phyloP scores from a whole-genome alignment of 2,797 vertebrate genomes.

The Chaenodraco wilsoni region DNA sequence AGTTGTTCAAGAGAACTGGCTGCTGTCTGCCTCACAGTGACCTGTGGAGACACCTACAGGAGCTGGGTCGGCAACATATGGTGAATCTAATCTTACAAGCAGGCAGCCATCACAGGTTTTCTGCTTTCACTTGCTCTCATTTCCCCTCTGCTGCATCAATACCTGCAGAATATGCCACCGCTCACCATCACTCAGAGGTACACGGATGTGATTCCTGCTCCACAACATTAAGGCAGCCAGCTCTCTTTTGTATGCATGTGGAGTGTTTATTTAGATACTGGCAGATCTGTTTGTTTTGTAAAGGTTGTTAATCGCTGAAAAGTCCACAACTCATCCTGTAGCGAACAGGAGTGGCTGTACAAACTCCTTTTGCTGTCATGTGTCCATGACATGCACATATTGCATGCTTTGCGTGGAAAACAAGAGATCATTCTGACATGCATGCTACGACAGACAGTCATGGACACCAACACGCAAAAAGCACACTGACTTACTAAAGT shows the following conservation, averaged over 20 bases:
- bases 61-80: conserved; percentile 33
- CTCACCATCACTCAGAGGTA: conserved; percentile 9
- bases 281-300: conserved; percentile 38
- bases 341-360: conserved; percentile 40
- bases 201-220: conserved; percentile 6
- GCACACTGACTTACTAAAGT: neutral
- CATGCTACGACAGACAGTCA: neutral
- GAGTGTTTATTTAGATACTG: conserved; percentile 62
- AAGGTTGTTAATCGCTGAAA: conserved; percentile 34
- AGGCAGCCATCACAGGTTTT: conserved; percentile 15
- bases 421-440: neutral
- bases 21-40: conserved; percentile 37
- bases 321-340: conserved; percentile 31
- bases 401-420: conserved; percentile 11
- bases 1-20: conserved; percentile 49
- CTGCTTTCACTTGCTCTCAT: conserved; percentile 7
- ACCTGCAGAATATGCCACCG: conserved; percentile 12
- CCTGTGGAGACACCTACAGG: conserved; percentile 33
- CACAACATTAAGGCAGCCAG: conserved; percentile 10
- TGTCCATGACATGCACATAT: conserved; percentile 17
- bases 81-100: conserved; percentile 41
- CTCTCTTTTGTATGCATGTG: neutral
- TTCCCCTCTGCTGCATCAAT: conserved; percentile 21
- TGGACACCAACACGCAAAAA: conserved; percentile 1
- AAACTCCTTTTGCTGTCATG: conserved; percentile 26